Percentiles rank a stretch among this genome's conserved stretches.
These are phyloP conservation scores for Eudasyphora cyanicolor DNA, from an alignment of 2,888 invertebrate genomes.

Conservation along the genomic window DNA sequence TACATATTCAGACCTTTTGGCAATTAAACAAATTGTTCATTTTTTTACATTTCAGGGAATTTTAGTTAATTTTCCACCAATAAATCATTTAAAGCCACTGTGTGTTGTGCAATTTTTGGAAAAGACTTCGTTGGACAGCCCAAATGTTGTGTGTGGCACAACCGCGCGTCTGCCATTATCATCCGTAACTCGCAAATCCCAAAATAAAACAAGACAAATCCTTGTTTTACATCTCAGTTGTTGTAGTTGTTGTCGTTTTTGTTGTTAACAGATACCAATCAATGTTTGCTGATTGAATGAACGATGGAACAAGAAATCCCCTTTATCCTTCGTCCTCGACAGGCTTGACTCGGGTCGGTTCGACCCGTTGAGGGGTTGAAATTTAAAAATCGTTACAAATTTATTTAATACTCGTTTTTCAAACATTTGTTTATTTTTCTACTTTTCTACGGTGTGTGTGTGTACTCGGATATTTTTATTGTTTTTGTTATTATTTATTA, in stretches of 20 bases:
- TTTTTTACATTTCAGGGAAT: too few species aligned
- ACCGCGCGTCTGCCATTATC: conserved; percentile 41
- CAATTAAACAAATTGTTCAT: too few species aligned
- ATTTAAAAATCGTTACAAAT: conserved; percentile 79
- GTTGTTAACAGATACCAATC: conserved; percentile 47
- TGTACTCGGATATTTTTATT: conserved; percentile 26
- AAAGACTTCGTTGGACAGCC: neutral
- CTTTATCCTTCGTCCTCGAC: neutral
- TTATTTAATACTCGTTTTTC: conserved; percentile 68
- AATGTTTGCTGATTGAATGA: conserved; percentile 45
- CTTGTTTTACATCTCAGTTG: conserved; percentile 50
- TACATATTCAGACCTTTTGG: too few species aligned
- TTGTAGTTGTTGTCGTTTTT: conserved; percentile 33
- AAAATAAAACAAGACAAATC: conserved; percentile 52
- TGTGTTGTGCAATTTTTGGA: conserved; percentile 5
- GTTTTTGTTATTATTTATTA: conserved; percentile 53
- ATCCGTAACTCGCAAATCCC: conserved; percentile 47
- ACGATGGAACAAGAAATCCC: neutral
- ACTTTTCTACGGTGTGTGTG: conserved; percentile 28
- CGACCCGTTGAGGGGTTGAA: conserved; percentile 61
- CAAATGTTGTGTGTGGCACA: conserved; percentile 7
- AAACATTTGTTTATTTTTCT: conserved; percentile 60
- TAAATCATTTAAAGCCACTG: neutral
- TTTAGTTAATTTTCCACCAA: too few species aligned
- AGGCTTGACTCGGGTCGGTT: neutral